Base-by-base conservation (phyloP, 2,113 vertebrate species). In the Ammodytes dubius region DNA sequence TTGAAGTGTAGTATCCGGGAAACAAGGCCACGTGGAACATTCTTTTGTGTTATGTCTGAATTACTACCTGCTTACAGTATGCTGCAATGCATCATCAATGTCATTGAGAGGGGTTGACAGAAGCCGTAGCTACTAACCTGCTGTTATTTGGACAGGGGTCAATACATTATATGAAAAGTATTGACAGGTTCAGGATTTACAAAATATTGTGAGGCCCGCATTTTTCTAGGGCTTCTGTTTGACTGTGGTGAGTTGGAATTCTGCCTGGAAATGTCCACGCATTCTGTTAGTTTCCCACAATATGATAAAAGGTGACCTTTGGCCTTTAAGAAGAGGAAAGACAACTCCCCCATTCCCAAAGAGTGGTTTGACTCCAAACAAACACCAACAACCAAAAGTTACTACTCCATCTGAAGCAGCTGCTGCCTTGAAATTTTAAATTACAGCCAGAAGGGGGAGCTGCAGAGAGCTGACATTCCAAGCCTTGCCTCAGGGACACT, bases 401-500 rank as follows among this genome's bases (percentile, higher is more conserved):
- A 17, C 46, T 10, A 1, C 57, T 15, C 13, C 4, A 0, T 66
- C 42, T 81, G 40, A 17, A 60, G 27, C 59, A 71, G 79, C 73
- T 85, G 70, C 58, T 80, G 60, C 74, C 27, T 40, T 77, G 63
- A 47, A 50, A 64, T 11, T 40, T 47, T 5, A 4, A 35, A 63
- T 65, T 86, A 40, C 82, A 84, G 54, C 17, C 37, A 15, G 40
- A 52, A 64, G 89, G 64, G 82, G 90, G 91, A 50, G 89, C 89
- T 89, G 85, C 70, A 80, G 88, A 61, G 47, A 50, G 45, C 4
- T 27, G n/a, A 74, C 12, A 0, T 1, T 69, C 56, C 19, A 50
- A 78, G 63, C 10, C 85, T 77, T 70, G 77, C 82, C 86, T 88
- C 90, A 91, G 91, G 88, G 89, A 90, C 90, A 85, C 66, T 75